Evolutionary conservation across 2,797 vertebrate genomes (phyloP).

Genomic region (Anomalospiza imberbis): DNA sequence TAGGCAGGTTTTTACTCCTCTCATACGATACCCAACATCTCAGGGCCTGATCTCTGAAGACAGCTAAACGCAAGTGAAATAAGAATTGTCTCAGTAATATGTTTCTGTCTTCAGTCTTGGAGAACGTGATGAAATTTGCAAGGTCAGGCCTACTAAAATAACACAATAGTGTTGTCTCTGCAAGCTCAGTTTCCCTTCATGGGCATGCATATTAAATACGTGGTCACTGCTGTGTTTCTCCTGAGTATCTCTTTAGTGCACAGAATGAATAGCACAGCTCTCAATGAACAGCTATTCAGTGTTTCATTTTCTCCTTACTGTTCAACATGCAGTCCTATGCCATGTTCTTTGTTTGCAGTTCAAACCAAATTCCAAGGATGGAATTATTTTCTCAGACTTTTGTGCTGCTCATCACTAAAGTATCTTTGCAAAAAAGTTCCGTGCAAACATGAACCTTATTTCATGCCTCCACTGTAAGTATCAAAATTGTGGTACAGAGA

Average conservation of each 20-base stretch:
- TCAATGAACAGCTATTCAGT: slow-evolving; percentile 62
- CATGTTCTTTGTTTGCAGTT: slow-evolving; percentile 1
- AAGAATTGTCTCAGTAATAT: slow-evolving; percentile 6
- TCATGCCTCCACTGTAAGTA: neutral
- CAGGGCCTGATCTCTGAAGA: neutral
- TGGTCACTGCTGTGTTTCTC: slow-evolving; percentile 50
- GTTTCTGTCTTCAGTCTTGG: slow-evolving; percentile 27
- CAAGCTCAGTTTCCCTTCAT: slow-evolving; percentile 18
- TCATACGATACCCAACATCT: neutral
- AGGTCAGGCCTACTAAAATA: slow-evolving; percentile 44
- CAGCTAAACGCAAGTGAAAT: neutral
- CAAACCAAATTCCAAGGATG: neutral
- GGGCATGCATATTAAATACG: slow-evolving; percentile 57
- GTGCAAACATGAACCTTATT: neutral
- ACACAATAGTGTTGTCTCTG: slow-evolving; percentile 33
- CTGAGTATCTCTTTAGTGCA: slow-evolving; percentile 35
- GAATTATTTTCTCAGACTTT: slow-evolving; percentile 28
- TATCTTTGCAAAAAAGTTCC: neutral
- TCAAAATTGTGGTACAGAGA: neutral
- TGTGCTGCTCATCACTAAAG: neutral
- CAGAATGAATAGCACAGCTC: slow-evolving; percentile 32
- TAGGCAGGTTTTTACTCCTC: neutral
- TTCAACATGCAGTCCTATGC: slow-evolving; percentile 33
- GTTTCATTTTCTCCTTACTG: slow-evolving; percentile 58
- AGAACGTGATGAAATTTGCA: slow-evolving; percentile 53